A percentile compares a stretch with the other conserved stretches of the same genome.
phyloP scores from a whole-genome alignment of 1,140 invertebrate genomes.

The Euglossa dilemma region DNA sequence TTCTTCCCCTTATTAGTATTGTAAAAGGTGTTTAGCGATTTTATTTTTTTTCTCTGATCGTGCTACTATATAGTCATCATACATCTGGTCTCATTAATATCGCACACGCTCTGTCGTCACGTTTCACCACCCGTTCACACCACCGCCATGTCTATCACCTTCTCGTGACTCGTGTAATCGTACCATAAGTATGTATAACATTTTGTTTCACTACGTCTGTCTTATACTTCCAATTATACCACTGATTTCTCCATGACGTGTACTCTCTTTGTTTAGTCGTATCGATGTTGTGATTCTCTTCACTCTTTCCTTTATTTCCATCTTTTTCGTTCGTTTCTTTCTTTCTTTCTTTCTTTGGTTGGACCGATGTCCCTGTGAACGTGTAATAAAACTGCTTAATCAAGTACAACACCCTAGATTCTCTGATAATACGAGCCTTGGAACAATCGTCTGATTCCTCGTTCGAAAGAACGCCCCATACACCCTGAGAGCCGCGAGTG shows the following conservation, averaged over 20 bases:
- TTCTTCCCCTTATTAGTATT: conserved; percentile 21
- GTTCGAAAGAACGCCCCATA: neutral
- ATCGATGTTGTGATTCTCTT: conserved; percentile 26
- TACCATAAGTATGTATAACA: conserved; percentile 35
- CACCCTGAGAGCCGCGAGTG: neutral
- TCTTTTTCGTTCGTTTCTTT: neutral
- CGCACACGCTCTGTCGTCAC: conserved; percentile 50
- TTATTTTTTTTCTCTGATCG: conserved; percentile 29
- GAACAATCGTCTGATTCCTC: neutral
- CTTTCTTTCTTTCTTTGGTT: no score
- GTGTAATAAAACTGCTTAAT: neutral
- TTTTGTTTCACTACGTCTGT: conserved; percentile 27
- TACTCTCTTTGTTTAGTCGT: neutral
- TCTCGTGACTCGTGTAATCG: conserved; percentile 25
- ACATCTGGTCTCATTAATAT: conserved; percentile 38
- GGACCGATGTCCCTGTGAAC: conserved; percentile 7
- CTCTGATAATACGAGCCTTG: neutral
- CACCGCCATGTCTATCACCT: conserved; percentile 24
- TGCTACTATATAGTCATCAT: conserved; percentile 22
- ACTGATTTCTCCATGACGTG: neutral
- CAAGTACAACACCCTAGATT: neutral
- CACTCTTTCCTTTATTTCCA: neutral
- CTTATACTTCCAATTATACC: neutral
- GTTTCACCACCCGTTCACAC: conserved; percentile 27
- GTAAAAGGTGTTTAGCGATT: conserved; percentile 43